Conservation (phyloP, 2,113 vertebrate species). For the Panurus biarmicus region DNA sequence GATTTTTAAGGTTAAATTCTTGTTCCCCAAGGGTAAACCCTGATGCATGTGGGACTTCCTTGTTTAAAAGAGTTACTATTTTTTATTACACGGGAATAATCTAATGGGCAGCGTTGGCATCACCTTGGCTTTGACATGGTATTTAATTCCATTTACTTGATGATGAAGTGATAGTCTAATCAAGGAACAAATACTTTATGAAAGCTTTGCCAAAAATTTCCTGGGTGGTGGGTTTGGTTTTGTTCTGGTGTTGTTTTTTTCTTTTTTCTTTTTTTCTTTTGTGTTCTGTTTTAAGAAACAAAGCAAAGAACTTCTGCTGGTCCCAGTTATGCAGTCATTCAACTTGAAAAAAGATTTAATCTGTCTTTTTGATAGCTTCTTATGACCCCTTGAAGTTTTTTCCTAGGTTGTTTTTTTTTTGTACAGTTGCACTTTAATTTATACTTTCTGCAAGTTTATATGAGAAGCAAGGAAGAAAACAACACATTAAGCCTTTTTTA, state of each 20-base stretch:
- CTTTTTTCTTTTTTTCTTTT: neutral
- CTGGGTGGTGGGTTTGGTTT: neutral
- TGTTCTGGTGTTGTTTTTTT: neutral
- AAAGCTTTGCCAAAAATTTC: slow-evolving; percentile 22
- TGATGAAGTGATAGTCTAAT: neutral
- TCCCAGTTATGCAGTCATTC: neutral
- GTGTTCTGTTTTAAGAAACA: neutral
- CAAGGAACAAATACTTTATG: slow-evolving; percentile 18
- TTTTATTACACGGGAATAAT: neutral
- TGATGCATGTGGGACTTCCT: neutral
- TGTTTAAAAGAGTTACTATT: neutral
- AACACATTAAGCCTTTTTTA: slow-evolving; percentile 29
- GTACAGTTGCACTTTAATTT: slow-evolving; percentile 58
- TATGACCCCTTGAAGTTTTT: neutral
- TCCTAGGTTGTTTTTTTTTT: neutral
- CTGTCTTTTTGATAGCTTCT: slow-evolving; percentile 8
- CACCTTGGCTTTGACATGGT: neutral
- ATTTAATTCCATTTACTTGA: slow-evolving; percentile 19
- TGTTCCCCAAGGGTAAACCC: neutral
- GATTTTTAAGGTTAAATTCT: slow-evolving; percentile 24
- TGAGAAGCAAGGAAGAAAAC: neutral
- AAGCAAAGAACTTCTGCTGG: neutral
- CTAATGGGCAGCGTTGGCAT: neutral
- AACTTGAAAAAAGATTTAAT: neutral
- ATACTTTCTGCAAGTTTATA: slow-evolving; percentile 30